Conservation (phyloP, 2,797 vertebrate genomes). For the Amphiprion clarkii region DNA sequence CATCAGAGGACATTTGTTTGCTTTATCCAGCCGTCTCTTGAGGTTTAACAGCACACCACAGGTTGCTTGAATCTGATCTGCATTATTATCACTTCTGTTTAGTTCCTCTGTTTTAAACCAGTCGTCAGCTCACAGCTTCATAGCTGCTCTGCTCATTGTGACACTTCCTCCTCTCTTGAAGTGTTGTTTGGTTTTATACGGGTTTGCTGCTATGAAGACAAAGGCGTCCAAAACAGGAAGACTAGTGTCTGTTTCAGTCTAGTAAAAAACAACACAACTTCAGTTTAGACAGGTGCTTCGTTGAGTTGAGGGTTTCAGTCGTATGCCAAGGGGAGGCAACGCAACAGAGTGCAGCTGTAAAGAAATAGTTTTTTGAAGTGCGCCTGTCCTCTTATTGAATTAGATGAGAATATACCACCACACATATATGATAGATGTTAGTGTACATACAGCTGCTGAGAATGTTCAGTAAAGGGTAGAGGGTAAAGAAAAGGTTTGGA, state of each 20-base stretch:
- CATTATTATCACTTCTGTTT: conserved; percentile 3
- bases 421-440: too few species aligned
- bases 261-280: not conserved
- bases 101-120: conserved; percentile 5
- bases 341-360: not conserved
- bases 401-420: too few species aligned
- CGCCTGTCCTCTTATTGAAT: too few species aligned
- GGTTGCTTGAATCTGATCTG: conserved; percentile 2
- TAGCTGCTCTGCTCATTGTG: not conserved
- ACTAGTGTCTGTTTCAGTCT: not conserved
- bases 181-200: conserved; percentile 24
- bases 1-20: conserved; percentile 39
- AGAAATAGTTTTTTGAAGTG: too few species aligned
- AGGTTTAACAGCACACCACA: not conserved
- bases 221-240: conserved; percentile 30
- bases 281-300: not conserved
- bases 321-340: not conserved
- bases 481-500: too few species aligned
- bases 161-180: conserved; percentile 21
- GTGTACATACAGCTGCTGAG: too few species aligned
- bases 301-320: not conserved
- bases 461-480: too few species aligned
- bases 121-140: not conserved
- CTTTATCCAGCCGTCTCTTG: not conserved
- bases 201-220: conserved; percentile 5